These are phyloP conservation scores for Phrynocephalus guinanensis DNA, from an alignment of 2,797 vertebrate species.

Conservation along the genomic window DNA sequence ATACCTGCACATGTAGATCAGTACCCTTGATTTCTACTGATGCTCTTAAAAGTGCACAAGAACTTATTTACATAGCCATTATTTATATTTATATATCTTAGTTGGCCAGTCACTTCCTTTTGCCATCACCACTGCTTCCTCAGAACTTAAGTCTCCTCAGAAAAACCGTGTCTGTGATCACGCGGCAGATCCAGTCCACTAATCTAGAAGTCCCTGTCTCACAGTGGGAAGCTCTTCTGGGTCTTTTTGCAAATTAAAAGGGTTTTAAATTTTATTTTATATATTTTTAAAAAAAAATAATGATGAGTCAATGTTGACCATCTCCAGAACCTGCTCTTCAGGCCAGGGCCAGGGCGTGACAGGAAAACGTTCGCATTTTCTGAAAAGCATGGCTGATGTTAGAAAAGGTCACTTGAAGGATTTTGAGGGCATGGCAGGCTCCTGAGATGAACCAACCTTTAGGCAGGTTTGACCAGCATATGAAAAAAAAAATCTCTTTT, in stretches of 20 bases:
- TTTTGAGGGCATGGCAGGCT: background rate
- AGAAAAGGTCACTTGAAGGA: background rate
- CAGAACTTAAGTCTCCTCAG: background rate
- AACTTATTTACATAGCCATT: too few relatives aligned
- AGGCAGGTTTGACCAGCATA: too few relatives aligned
- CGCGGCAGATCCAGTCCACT: background rate
- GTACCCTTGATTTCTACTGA: too few relatives aligned
- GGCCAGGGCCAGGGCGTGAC: background rate
- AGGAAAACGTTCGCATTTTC: too few relatives aligned
- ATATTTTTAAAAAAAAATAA: background rate
- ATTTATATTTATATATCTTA: too few relatives aligned
- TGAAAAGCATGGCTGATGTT: background rate
- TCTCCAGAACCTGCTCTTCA: background rate
- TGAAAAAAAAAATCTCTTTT: too few relatives aligned
- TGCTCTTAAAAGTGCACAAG: too few relatives aligned
- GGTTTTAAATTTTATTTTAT: background rate
- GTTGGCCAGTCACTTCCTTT: too few relatives aligned
- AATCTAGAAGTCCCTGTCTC: background rate
- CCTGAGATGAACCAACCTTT: too few relatives aligned
- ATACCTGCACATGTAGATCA: too few relatives aligned
- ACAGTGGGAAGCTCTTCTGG: background rate
- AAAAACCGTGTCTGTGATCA: background rate
- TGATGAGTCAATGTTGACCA: too few relatives aligned
- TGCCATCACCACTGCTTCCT: too few relatives aligned
- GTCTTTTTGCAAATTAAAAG: background rate